Conservation (phyloP, 23 tunicate genomes). For the Diplosoma virens region DNA sequence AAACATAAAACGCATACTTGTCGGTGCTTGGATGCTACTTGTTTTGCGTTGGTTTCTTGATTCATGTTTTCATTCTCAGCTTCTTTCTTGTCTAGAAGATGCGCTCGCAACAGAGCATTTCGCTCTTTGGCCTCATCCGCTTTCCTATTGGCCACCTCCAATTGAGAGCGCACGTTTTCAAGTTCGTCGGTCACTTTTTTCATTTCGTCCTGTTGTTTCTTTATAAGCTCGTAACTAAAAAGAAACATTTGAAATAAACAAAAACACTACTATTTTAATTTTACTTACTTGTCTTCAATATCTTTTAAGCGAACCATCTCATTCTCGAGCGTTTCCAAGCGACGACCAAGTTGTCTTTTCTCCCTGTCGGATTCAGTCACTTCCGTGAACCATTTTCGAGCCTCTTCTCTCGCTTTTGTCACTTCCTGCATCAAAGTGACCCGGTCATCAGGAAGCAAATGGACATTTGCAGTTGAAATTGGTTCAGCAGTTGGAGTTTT, state of each 20-base stretch:
- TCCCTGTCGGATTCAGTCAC: slow-evolving; percentile 74
- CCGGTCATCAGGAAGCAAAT: slow-evolving; percentile 62
- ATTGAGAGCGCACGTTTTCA: slow-evolving; percentile 36
- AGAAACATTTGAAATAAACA: background rate
- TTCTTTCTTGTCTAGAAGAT: slow-evolving; percentile 52
- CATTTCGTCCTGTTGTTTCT: slow-evolving; percentile 16
- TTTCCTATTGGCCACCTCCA: slow-evolving; percentile 54
- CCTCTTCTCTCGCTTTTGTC: slow-evolving; percentile 73
- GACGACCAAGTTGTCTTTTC: slow-evolving; percentile 34
- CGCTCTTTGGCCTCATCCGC: slow-evolving; percentile 66
- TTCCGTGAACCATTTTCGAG: slow-evolving; percentile 71
- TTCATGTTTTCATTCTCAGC: slow-evolving; percentile 24
- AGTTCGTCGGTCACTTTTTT: slow-evolving; percentile 36
- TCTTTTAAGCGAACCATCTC: slow-evolving; percentile 38
- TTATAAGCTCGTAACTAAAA: slow-evolving; percentile 39
- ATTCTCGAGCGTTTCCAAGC: slow-evolving; percentile 50
- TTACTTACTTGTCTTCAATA: slow-evolving; percentile 52
- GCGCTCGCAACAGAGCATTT: slow-evolving; percentile 60
- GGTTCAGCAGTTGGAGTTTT: background rate
- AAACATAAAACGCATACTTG: too few species aligned
- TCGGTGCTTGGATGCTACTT: background rate
- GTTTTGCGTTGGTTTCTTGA: slow-evolving; percentile 2
- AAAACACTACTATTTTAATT: background rate
- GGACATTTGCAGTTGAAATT: background rate
- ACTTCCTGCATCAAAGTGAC: slow-evolving; percentile 56